Evolutionary conservation across 2,113 vertebrate genomes (phyloP).

Genomic region (Hippolais icterina): DNA sequence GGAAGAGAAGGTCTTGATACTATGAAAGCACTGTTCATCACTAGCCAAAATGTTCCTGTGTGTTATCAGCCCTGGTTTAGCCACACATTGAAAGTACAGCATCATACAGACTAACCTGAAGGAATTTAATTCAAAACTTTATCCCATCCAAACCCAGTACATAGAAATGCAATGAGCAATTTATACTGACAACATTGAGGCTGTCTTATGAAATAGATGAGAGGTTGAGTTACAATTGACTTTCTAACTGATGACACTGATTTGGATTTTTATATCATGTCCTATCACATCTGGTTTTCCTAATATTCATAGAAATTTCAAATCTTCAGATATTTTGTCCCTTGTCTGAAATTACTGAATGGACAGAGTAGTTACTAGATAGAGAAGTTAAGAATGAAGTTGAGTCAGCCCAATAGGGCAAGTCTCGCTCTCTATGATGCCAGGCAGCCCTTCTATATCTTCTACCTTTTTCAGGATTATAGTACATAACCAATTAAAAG

Average conservation of each 20-base stretch:
- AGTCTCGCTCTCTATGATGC: background rate
- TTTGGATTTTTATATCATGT: background rate
- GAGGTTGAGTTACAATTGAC: background rate
- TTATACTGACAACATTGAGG: background rate
- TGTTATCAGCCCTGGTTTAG: background rate
- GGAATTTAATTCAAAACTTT: background rate
- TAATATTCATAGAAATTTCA: background rate
- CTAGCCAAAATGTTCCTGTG: background rate
- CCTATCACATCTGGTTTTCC: background rate
- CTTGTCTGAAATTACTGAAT: background rate
- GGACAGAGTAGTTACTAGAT: background rate
- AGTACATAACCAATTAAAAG: background rate
- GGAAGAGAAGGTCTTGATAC: background rate
- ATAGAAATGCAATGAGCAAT: background rate
- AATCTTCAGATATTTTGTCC: background rate
- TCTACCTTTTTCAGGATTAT: background rate
- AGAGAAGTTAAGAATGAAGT: background rate
- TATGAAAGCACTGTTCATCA: background rate
- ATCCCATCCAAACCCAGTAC: background rate
- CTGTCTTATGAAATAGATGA: background rate
- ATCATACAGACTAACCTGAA: background rate
- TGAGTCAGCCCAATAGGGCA: rapidly evolving
- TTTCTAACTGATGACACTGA: background rate
- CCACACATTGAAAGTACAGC: background rate
- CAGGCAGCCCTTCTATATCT: background rate